These are phyloP conservation scores for Actinemys pallida DNA, from an alignment of 2,113 vertebrate genomes.

Conservation along the genomic window DNA sequence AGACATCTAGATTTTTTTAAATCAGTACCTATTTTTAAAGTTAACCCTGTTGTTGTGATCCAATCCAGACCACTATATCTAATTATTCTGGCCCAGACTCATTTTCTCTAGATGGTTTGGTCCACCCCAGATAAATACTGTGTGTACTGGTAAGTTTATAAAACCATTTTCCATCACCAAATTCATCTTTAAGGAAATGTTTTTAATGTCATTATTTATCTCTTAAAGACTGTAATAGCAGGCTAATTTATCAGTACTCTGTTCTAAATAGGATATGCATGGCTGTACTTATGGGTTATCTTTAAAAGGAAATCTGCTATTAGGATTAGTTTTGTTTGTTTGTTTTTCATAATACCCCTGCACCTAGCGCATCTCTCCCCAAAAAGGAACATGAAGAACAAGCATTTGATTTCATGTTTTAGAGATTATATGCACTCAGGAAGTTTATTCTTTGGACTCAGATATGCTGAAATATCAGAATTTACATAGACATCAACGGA, in stretches of 20 bases:
- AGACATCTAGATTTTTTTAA: not conserved
- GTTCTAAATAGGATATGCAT: not conserved
- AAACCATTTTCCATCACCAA: slow-evolving; percentile 63
- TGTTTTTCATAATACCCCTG: not conserved
- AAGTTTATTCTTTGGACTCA: not conserved
- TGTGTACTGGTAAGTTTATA: slow-evolving; percentile 16
- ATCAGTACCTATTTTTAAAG: slow-evolving; percentile 43
- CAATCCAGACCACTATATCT: not conserved
- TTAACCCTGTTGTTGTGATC: not conserved
- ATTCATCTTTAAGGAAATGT: slow-evolving; percentile 61
- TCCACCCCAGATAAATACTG: slow-evolving; percentile 3
- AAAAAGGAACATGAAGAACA: not conserved
- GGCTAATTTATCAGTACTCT: not conserved
- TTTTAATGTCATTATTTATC: slow-evolving; percentile 74
- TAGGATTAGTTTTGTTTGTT: slow-evolving; percentile 2
- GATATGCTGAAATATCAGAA: not conserved
- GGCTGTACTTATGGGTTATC: slow-evolving; percentile 29
- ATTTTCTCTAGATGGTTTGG: slow-evolving; percentile 37
- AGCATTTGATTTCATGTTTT: not conserved
- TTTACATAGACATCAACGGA: not conserved
- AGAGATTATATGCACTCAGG: not conserved
- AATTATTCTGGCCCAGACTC: not conserved
- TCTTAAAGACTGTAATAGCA: slow-evolving; percentile 56
- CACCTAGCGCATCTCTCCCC: not conserved
- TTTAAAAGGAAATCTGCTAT: slow-evolving; percentile 62